Conservation (phyloP, 2,888 invertebrate genomes). For the Aquatica leii region DNA sequence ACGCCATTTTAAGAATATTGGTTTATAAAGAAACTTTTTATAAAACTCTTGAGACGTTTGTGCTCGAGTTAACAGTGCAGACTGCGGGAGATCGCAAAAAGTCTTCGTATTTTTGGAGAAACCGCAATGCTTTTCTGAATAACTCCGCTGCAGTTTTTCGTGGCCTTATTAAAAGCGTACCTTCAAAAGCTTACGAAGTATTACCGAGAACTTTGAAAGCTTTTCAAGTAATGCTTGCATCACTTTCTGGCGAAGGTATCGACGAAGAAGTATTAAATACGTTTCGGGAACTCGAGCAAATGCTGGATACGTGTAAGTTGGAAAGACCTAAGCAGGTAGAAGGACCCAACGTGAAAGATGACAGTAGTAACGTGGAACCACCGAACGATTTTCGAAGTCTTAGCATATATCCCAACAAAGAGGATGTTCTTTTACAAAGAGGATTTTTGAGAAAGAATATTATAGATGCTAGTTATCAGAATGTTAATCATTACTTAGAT, state of each 20-base stretch:
- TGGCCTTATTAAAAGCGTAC: slow-evolving; percentile 54
- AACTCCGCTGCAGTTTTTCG: slow-evolving; percentile 48
- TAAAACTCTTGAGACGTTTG: slow-evolving; percentile 40
- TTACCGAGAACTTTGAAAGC: slow-evolving; percentile 28
- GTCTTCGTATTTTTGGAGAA: slow-evolving; percentile 42
- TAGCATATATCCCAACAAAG: slow-evolving; percentile 64
- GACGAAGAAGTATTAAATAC: no score
- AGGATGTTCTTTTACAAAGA: slow-evolving; percentile 55
- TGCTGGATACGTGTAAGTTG: no score
- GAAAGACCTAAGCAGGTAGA: no score
- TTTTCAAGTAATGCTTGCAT: not conserved
- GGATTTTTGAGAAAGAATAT: slow-evolving; percentile 67
- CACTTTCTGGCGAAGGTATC: no score
- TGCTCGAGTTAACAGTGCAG: slow-evolving; percentile 41
- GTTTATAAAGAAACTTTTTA: slow-evolving; percentile 41
- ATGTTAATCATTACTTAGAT: slow-evolving; percentile 77
- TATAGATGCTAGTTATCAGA: slow-evolving; percentile 68
- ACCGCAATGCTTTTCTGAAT: slow-evolving; percentile 45
- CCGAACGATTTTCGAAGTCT: slow-evolving; percentile 64
- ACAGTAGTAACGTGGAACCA: slow-evolving; percentile 58
- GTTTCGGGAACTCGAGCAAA: no score
- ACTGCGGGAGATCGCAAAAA: slow-evolving; percentile 26
- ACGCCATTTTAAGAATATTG: slow-evolving; percentile 41
- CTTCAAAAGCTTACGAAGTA: slow-evolving; percentile 47
- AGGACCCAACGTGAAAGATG: no score